Conservation (phyloP, 2,113 vertebrate genomes). For the Pongo abelii region DNA sequence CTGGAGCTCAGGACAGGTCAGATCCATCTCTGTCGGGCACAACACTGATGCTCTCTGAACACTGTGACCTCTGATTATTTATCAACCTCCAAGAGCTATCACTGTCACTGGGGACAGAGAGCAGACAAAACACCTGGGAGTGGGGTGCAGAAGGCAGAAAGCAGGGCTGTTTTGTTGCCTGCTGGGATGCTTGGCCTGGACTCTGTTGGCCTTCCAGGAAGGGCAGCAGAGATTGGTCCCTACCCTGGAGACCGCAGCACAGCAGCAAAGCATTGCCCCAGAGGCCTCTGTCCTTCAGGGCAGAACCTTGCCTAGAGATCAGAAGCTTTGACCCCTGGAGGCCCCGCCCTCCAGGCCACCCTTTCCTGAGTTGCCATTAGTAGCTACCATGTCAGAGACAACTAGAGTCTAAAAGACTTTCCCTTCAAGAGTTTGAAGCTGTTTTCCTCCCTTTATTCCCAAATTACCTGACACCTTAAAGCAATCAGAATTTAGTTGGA, state of each 20-base stretch:
- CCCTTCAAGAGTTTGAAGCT: constrained; percentile 44
- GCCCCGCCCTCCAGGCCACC: neutral
- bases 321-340: neutral
- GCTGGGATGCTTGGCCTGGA: neutral
- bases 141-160: neutral
- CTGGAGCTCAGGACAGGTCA: neutral
- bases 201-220: neutral
- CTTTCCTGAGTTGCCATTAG: neutral
- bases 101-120: neutral
- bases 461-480: constrained; percentile 74
- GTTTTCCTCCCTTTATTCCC: constrained; percentile 58
- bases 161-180: neutral
- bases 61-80: constrained; percentile 32
- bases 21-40: neutral
- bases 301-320: neutral
- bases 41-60: neutral
- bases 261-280: neutral
- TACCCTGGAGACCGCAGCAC: neutral
- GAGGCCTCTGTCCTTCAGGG: neutral
- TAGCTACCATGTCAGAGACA: neutral
- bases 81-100: neutral
- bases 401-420: neutral
- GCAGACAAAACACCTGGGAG: neutral
- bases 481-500: constrained; percentile 60
- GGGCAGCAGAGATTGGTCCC: neutral